Evolutionary conservation across 2,797 vertebrate species (phyloP).

Genomic region (Neosalanx taihuensis): DNA sequence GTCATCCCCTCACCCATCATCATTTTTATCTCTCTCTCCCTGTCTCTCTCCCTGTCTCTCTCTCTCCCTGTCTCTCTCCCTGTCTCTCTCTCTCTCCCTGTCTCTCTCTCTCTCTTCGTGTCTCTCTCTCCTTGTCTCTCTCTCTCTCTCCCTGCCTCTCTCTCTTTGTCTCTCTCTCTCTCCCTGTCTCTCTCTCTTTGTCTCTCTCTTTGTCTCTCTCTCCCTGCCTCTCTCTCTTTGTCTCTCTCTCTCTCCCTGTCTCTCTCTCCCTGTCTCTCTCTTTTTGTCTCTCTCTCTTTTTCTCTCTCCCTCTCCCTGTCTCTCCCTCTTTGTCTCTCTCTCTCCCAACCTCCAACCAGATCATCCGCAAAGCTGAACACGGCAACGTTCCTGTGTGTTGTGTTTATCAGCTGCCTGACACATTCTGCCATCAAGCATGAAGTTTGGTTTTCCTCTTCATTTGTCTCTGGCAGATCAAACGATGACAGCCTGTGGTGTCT

Average conservation of each 20-base stretch:
- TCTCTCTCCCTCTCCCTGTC: not conserved
- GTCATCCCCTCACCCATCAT: slow-evolving; percentile 39
- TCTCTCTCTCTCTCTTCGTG: not conserved
- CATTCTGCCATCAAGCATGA: not conserved
- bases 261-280: too few relatives aligned
- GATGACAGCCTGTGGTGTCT: not conserved
- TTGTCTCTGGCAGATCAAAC: not conserved
- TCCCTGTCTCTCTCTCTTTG: not conserved
- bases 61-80: slow-evolving; percentile 9
- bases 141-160: not conserved
- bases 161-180: slow-evolving; percentile 8
- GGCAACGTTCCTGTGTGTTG: not conserved
- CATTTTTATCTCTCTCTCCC: slow-evolving; percentile 13
- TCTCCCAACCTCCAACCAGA: not conserved
- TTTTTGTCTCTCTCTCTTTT: not conserved
- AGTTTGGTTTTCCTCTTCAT: not conserved
- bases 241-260: not conserved
- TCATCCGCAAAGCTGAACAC: not conserved
- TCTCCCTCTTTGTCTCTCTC: not conserved
- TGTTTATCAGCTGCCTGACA: not conserved
- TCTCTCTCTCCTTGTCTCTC: not conserved
- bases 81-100: slow-evolving; percentile 6
- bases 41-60: not conserved
- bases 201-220: slow-evolving; percentile 8
- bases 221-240: not conserved